Conservation (phyloP, 2,888 invertebrate genomes). For the Aradus depressus region DNA sequence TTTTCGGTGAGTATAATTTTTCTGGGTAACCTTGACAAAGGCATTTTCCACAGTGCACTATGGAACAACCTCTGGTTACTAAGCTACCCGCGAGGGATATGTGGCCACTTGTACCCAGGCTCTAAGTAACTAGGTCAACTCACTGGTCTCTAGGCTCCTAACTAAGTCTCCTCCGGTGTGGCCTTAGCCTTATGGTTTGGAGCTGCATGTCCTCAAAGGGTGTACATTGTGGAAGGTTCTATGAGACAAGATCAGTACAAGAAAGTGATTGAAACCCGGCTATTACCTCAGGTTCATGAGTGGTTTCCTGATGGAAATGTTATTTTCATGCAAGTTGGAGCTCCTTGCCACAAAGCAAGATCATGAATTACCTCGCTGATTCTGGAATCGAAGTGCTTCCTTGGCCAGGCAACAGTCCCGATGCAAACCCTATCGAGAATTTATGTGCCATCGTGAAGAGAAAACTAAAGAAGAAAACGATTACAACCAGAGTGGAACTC, state of each 20-base stretch:
- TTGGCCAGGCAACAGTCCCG: conserved; percentile 28
- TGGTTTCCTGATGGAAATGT: conserved; percentile 8
- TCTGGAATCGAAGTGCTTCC: conserved; percentile 15
- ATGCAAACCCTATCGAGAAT: conserved; percentile 30
- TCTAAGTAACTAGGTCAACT: too few species aligned
- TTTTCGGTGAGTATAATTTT: too few species aligned
- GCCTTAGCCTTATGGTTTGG: conserved; percentile 22
- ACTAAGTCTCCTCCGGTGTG: too few species aligned
- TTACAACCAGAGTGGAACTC: conserved; percentile 26
- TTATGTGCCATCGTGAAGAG: conserved; percentile 28
- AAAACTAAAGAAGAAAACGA: conserved; percentile 25
- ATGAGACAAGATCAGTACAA: conserved; percentile 14
- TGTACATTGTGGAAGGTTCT: conserved; percentile 13
- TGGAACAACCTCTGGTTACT: too few species aligned
- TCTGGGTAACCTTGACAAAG: too few species aligned
- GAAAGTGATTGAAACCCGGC: conserved; percentile 7
- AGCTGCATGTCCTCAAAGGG: conserved; percentile 15
- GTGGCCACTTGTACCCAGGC: too few species aligned
- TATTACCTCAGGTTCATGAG: conserved; percentile 5
- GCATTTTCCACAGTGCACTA: too few species aligned
- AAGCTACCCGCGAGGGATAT: too few species aligned
- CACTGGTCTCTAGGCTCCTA: too few species aligned
- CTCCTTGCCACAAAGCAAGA: conserved; percentile 9
- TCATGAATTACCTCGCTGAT: too few species aligned
- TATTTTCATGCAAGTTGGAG: conserved; percentile 12